A percentile compares a stretch with the other conserved stretches of the same genome.
phyloP scores from a whole-genome alignment of 2,797 vertebrate species.

The Pangasius mekongensis region DNA sequence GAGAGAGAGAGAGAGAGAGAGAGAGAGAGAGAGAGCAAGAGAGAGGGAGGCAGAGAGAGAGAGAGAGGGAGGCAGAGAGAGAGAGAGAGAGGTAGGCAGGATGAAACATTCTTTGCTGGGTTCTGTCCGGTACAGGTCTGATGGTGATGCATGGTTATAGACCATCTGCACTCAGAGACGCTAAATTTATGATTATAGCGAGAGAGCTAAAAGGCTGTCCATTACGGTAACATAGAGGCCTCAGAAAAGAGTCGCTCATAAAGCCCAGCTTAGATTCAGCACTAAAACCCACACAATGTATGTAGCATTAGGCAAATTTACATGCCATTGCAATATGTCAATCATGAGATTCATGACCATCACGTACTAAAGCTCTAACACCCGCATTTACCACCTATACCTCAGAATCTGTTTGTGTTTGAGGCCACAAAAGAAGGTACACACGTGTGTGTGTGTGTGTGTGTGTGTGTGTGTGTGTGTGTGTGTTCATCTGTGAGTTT shows the following conservation, averaged over 20 bases:
- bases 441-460: neutral
- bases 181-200: constrained; percentile 80
- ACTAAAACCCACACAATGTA: constrained; percentile 60
- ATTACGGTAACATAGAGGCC: constrained; percentile 79
- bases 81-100: constrained; percentile 34
- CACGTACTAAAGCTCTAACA: constrained; percentile 48
- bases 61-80: constrained; percentile 38
- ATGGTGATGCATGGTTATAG: constrained; percentile 83
- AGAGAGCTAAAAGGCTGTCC: constrained; percentile 81
- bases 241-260: constrained; percentile 74
- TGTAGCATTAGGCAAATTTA: constrained; percentile 64
- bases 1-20: constrained; percentile 7
- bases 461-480: constrained; percentile 24
- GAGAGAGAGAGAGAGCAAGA: constrained; percentile 34
- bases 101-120: constrained; percentile 65
- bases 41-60: constrained; percentile 45
- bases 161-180: constrained; percentile 81
- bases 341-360: constrained; percentile 62
- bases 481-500: constrained; percentile 55
- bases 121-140: constrained; percentile 65
- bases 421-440: constrained; percentile 11
- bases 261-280: constrained; percentile 60
- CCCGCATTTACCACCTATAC: constrained; percentile 39
- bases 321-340: constrained; percentile 63
- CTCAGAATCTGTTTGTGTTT: constrained; percentile 41